A percentile compares a stretch with the other conserved stretches of the same genome.
phyloP scores from a whole-genome alignment of 2,888 invertebrate species.

The Cheiracanthium punctorium region DNA sequence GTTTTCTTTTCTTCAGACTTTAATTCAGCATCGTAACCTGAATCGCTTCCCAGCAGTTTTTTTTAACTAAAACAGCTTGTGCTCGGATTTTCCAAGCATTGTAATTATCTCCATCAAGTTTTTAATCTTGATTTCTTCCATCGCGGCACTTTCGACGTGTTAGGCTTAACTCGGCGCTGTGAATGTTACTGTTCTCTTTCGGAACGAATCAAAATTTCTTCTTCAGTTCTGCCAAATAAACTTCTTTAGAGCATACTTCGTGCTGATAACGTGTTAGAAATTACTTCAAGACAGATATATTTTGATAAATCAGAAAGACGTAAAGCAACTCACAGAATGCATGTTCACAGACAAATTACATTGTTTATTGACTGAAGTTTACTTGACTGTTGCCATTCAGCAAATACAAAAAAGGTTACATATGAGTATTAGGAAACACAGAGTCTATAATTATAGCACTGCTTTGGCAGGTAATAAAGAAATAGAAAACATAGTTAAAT shows the following conservation, averaged over 20 bases:
- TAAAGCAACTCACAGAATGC: no score
- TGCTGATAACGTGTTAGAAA: background rate
- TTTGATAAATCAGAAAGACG: no score
- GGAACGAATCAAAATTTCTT: background rate
- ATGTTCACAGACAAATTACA: no score
- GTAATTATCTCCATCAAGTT: constrained; percentile 17
- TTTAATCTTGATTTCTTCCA: background rate
- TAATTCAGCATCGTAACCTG: constrained; percentile 15
- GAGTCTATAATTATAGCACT: no score
- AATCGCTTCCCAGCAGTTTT: background rate
- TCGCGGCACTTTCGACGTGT: background rate
- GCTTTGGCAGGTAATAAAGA: no score
- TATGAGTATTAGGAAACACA: no score
- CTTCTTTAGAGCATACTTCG: constrained; percentile 6
- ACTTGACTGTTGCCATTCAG: no score
- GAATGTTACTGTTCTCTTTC: background rate
- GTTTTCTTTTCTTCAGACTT: constrained; percentile 8
- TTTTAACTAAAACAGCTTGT: constrained; percentile 11
- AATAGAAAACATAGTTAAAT: no score
- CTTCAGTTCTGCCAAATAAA: background rate
- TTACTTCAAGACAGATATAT: no score
- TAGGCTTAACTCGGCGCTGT: constrained; percentile 1
- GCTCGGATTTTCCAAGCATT: constrained; percentile 19
- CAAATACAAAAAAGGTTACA: no score
- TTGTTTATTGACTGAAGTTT: no score